Evolutionary conservation across 1,140 invertebrate species (phyloP).

Genomic region (Lamellibrachia luymesi): DNA sequence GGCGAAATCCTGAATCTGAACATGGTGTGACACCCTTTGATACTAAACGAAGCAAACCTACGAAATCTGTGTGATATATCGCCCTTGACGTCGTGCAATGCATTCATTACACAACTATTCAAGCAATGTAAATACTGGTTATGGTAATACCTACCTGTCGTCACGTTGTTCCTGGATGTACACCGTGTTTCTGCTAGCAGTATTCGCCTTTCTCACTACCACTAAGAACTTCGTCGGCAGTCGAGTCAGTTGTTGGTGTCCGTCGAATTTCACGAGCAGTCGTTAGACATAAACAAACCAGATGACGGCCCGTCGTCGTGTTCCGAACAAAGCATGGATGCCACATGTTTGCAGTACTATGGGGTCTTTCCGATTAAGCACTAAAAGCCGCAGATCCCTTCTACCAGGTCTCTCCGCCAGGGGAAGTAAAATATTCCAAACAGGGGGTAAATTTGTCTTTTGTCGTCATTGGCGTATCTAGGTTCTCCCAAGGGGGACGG

Average conservation of each 20-base stretch:
- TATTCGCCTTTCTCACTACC: conserved; percentile 56
- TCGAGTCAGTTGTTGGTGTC: conserved; percentile 57
- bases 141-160: background rate
- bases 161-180: conserved; percentile 44
- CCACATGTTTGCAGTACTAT: background rate
- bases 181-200: conserved; percentile 57
- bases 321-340: background rate
- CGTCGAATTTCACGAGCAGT: conserved; percentile 53
- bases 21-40: background rate
- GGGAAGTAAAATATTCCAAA: too few relatives aligned
- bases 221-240: conserved; percentile 58
- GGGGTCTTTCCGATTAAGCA: too few relatives aligned
- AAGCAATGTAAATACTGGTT: background rate
- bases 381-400: too few relatives aligned
- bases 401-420: too few relatives aligned
- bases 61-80: background rate
- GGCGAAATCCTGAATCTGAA: background rate
- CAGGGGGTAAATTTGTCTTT: too few relatives aligned
- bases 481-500: too few relatives aligned
- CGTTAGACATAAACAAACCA: conserved; percentile 57
- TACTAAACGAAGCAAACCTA: background rate
- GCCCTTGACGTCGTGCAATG: background rate
- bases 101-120: background rate
- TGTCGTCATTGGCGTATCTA: too few relatives aligned
- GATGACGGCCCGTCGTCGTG: conserved; percentile 46